A percentile compares a stretch with the other conserved stretches of the same genome.
phyloP scores from a whole-genome alignment of 2,797 vertebrate genomes.

The Lacerta agilis region DNA sequence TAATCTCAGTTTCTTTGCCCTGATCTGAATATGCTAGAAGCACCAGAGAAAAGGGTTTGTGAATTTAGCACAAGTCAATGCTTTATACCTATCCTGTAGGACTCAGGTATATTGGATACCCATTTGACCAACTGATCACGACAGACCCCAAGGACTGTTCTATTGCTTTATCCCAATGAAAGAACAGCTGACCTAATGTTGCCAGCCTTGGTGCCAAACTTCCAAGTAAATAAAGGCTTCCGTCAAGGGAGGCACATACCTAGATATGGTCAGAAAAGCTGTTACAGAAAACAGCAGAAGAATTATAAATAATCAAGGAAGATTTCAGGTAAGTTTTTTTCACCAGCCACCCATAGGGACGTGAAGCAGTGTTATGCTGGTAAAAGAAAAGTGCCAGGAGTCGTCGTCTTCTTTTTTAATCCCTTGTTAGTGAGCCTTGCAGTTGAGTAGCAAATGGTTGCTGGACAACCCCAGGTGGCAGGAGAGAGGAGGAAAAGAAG shows the following conservation, averaged over 20 bases:
- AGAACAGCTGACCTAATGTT: not conserved
- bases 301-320: slow-evolving; percentile 53
- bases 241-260: slow-evolving; percentile 30
- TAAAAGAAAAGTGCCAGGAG: slow-evolving; percentile 38
- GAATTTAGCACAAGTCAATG: not conserved
- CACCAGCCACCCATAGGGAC: not conserved
- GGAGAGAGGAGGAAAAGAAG: not conserved
- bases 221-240: slow-evolving; percentile 11
- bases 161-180: not conserved
- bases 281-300: slow-evolving; percentile 25
- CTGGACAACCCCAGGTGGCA: slow-evolving; percentile 13
- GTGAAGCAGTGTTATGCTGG: slow-evolving; percentile 43
- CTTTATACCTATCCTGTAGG: not conserved
- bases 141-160: too few relatives aligned
- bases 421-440: slow-evolving; percentile 20
- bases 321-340: slow-evolving; percentile 38
- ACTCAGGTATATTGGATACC: not conserved
- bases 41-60: not conserved
- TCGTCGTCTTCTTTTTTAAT: not conserved
- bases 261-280: slow-evolving; percentile 41
- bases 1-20: not conserved
- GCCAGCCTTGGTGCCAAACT: slow-evolving; percentile 27
- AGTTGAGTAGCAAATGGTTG: slow-evolving; percentile 28
- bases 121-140: not conserved
- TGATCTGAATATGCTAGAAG: not conserved